Conservation (phyloP, 2,797 vertebrate species). For the Chiloscyllium punctatum region DNA sequence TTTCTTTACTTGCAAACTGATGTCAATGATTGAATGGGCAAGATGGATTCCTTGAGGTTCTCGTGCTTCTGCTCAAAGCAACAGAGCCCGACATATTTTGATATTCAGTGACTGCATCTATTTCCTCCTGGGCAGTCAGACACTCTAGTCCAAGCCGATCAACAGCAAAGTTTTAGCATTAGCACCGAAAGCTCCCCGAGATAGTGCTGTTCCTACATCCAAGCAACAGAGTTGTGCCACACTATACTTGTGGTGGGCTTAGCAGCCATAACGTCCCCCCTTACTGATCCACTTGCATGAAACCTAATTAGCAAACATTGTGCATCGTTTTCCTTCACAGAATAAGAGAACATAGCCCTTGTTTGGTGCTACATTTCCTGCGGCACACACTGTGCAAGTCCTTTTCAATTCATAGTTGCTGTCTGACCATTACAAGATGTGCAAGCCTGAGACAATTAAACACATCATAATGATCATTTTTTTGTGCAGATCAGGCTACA, state of each 20-base stretch:
- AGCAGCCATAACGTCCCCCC: background rate
- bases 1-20: background rate
- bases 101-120: background rate
- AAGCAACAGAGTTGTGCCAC: background rate
- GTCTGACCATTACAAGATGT: background rate
- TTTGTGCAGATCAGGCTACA: background rate
- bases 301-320: background rate
- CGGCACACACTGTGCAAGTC: background rate
- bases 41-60: background rate
- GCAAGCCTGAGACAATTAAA: background rate
- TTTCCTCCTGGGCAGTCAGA: background rate
- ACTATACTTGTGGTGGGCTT: background rate
- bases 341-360: background rate
- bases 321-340: background rate
- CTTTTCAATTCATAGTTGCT: background rate
- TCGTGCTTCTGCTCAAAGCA: background rate
- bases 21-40: background rate
- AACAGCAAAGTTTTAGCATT: background rate
- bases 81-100: background rate
- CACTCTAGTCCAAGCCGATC: background rate
- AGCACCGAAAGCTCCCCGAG: background rate
- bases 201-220: background rate
- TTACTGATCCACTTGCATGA: background rate
- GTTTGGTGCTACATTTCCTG: background rate
- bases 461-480: background rate